These are phyloP conservation scores for Drosophila tani DNA, from an alignment of 1,140 invertebrate species.

Conservation along the genomic window DNA sequence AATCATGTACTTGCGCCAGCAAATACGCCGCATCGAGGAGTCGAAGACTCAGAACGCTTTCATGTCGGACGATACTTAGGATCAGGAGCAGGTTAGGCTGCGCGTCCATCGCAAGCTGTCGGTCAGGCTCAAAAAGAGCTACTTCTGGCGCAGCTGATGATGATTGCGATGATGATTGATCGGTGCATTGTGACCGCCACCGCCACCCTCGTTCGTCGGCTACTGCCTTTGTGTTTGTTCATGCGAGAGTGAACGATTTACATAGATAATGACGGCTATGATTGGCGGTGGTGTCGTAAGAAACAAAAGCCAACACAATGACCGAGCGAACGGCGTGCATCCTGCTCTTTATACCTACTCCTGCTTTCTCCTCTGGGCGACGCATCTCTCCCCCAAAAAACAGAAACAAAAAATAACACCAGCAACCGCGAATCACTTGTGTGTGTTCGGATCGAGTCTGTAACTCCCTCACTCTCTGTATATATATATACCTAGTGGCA, in stretches of 20 bases:
- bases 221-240: constrained; percentile 32
- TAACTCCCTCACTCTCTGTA: background rate
- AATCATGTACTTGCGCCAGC: constrained; percentile 95
- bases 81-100: constrained; percentile 82
- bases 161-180: constrained; percentile 61
- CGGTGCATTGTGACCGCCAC: constrained; percentile 14
- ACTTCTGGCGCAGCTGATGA: constrained; percentile 78
- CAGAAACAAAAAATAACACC: background rate
- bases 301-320: constrained; percentile 5
- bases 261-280: constrained; percentile 14
- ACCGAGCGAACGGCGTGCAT: constrained; percentile 36
- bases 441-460: constrained; percentile 36
- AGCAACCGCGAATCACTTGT: constrained; percentile 22
- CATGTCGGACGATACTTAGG: constrained; percentile 85
- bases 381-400: constrained; percentile 16
- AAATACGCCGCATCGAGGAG: constrained; percentile 95
- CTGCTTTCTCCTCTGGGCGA: constrained; percentile 22
- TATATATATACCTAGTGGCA: constrained; percentile 17
- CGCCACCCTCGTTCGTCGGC: background rate
- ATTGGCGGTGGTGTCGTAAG: constrained; percentile 29
- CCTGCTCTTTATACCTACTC: constrained; percentile 38
- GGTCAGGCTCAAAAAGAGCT: constrained; percentile 79
- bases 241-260: background rate
- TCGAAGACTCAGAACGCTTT: constrained; percentile 97
- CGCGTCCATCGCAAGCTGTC: constrained; percentile 79